phyloP scores from a whole-genome alignment of 2,888 invertebrate species.

The Alsophila aescularia region DNA sequence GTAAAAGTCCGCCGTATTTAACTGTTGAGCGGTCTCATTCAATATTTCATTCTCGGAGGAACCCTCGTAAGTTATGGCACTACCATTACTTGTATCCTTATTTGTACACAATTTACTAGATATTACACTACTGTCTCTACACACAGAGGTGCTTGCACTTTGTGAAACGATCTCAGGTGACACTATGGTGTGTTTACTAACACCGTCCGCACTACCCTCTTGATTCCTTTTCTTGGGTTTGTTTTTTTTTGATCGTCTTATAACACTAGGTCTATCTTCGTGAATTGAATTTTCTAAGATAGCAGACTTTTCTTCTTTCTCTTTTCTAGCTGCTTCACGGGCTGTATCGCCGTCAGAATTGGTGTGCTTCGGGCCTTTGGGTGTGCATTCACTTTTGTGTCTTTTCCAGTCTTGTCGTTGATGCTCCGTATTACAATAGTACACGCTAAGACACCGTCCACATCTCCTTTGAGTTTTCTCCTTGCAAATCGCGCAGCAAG shows the following conservation, averaged over 20 bases:
- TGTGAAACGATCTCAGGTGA: conserved; percentile 48
- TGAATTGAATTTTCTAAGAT: conserved; percentile 40
- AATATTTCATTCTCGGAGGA: conserved; percentile 89
- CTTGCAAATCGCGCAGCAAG: conserved; percentile 86
- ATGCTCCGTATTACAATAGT: conserved; percentile 92
- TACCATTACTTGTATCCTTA: conserved; percentile 63
- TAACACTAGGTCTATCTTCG: conserved; percentile 50
- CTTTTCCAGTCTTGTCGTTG: conserved; percentile 91
- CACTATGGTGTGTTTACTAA: conserved; percentile 61
- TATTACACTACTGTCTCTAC: conserved; percentile 68
- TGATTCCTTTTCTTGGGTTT: conserved; percentile 60
- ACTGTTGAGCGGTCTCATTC: conserved; percentile 84
- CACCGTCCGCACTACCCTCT: conserved; percentile 59
- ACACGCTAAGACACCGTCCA: conserved; percentile 88
- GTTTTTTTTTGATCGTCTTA: conserved; percentile 58
- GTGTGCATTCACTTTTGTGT: conserved; percentile 87
- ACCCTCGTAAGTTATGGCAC: conserved; percentile 86
- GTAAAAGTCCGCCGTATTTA: conserved; percentile 64
- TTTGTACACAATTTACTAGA: conserved; percentile 78
- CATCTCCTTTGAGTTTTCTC: conserved; percentile 87
- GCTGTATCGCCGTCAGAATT: conserved; percentile 55
- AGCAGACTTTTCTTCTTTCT: conserved; percentile 45
- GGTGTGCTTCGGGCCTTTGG: conserved; percentile 59
- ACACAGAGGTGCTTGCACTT: conserved; percentile 45
- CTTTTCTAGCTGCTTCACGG: conserved; percentile 55